Evolutionary conservation across 2,888 invertebrate species (phyloP).

Genomic region (Ormia ochracea): DNA sequence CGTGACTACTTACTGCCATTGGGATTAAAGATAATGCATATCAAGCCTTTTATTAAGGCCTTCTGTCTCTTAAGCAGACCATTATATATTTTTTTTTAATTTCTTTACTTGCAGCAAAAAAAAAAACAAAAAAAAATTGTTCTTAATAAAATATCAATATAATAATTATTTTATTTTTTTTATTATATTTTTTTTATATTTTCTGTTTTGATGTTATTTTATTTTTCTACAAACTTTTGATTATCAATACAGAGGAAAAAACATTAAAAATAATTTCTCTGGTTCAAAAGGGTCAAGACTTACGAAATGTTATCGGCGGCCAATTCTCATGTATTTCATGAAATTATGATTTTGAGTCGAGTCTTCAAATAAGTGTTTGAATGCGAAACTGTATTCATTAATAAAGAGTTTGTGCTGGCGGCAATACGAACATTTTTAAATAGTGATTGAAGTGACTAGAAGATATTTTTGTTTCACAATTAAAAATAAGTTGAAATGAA

Average conservation of each 20-base stretch:
- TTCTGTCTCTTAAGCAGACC: slow-evolving; percentile 35
- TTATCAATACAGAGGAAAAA: slow-evolving; percentile 62
- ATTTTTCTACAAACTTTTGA: slow-evolving; percentile 29
- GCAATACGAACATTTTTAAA: slow-evolving; percentile 65
- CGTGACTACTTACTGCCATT: too few relatives aligned
- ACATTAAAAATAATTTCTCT: slow-evolving; percentile 64
- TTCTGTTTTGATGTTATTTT: too few relatives aligned
- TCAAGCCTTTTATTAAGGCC: too few relatives aligned
- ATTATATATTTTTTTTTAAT: not conserved
- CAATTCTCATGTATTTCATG: slow-evolving; percentile 30
- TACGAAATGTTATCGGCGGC: slow-evolving; percentile 52
- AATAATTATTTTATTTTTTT: slow-evolving; percentile 25
- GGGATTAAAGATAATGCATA: too few relatives aligned
- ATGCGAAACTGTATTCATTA: slow-evolving; percentile 66
- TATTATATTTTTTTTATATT: slow-evolving; percentile 21
- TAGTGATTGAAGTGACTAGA: slow-evolving; percentile 20
- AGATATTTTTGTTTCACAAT: slow-evolving; percentile 1
- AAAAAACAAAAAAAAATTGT: too few relatives aligned
- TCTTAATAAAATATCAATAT: slow-evolving; percentile 23
- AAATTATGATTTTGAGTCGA: slow-evolving; percentile 18
- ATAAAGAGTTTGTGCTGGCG: slow-evolving; percentile 67
- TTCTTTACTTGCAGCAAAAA: slow-evolving; percentile 24
- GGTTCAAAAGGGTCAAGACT: slow-evolving; percentile 67
- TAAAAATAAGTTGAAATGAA: slow-evolving; percentile 70
- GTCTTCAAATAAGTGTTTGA: slow-evolving; percentile 55